These are phyloP conservation scores for Strongylocentrotus purpuratus DNA, from an alignment of 35 echinoderm and acorn worm genomes.

Conservation along the genomic window DNA sequence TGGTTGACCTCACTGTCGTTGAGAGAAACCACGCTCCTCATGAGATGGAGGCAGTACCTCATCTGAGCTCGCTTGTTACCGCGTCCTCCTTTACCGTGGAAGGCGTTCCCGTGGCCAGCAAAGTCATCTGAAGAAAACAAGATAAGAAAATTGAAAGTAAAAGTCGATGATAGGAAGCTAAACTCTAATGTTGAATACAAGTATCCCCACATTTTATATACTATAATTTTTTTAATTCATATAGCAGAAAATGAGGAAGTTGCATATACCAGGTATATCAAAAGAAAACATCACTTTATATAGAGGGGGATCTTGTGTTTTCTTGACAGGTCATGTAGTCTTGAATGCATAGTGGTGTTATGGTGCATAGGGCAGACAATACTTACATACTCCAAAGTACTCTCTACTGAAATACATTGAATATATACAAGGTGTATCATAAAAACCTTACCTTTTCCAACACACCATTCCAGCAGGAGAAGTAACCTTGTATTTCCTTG, in stretches of 20 bases:
- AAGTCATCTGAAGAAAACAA: slow-evolving; percentile 79
- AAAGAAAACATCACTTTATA: no score
- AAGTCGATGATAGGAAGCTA: not conserved
- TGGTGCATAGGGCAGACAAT: slow-evolving; percentile 73
- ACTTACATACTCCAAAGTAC: no score
- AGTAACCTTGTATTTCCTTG: slow-evolving; percentile 94
- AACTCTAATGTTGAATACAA: no score
- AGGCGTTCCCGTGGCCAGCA: slow-evolving; percentile 95
- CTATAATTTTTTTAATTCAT: no score
- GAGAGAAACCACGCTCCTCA: slow-evolving; percentile 90
- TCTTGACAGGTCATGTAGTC: slow-evolving; percentile 95
- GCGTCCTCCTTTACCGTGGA: slow-evolving; percentile 84
- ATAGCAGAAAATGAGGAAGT: no score
- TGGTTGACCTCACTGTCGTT: slow-evolving; percentile 74
- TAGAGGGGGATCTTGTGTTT: slow-evolving; percentile 81
- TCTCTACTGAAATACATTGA: no score
- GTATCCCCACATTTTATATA: no score
- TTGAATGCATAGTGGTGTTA: slow-evolving; percentile 80
- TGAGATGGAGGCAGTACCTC: slow-evolving; percentile 91
- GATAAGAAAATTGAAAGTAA: not conserved
- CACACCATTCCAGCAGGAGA: slow-evolving; percentile 94
- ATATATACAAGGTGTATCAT: not conserved
- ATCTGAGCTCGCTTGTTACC: slow-evolving; percentile 98
- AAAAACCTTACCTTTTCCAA: slow-evolving; percentile 87
- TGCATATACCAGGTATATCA: no score